A percentile compares a stretch with the other conserved stretches of the same genome.
phyloP scores from a whole-genome alignment of 2,113 vertebrate species.

The Toxotes jaculatrix region DNA sequence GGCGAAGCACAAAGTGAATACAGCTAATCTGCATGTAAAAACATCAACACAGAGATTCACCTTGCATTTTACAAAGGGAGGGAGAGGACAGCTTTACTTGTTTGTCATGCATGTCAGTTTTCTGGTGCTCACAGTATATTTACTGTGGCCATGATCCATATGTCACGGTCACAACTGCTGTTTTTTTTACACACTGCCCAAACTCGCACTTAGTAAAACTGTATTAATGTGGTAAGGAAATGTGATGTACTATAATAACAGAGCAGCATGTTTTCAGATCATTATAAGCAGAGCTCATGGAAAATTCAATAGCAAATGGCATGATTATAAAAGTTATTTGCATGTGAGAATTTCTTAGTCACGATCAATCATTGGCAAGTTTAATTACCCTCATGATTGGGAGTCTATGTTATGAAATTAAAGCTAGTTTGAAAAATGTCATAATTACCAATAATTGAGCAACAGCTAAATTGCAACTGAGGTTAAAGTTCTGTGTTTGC shows the following conservation, averaged over 20 bases:
- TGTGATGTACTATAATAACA: not conserved
- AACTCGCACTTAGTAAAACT: no score
- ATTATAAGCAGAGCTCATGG: not conserved
- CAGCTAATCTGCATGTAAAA: conserved; percentile 16
- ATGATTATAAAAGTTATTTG: not conserved
- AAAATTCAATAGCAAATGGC: not conserved
- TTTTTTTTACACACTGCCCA: no score
- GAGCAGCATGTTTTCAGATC: not conserved
- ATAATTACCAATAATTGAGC: no score
- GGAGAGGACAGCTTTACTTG: not conserved
- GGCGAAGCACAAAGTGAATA: not conserved
- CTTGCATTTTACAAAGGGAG: not conserved
- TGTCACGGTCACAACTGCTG: not conserved
- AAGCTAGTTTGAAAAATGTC: no score
- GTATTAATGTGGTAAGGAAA: no score
- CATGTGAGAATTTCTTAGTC: no score
- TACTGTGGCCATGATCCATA: conserved; percentile 1
- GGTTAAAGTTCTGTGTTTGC: not conserved
- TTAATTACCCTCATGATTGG: not conserved
- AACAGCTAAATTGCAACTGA: no score
- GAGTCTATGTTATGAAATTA: not conserved
- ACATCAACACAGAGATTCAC: not conserved
- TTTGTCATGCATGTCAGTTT: not conserved
- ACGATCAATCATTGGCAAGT: not conserved
- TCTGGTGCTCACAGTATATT: conserved; percentile 12